Evolutionary conservation across 2,113 vertebrate species (phyloP).

Genomic region (Gymnarchus niloticus): DNA sequence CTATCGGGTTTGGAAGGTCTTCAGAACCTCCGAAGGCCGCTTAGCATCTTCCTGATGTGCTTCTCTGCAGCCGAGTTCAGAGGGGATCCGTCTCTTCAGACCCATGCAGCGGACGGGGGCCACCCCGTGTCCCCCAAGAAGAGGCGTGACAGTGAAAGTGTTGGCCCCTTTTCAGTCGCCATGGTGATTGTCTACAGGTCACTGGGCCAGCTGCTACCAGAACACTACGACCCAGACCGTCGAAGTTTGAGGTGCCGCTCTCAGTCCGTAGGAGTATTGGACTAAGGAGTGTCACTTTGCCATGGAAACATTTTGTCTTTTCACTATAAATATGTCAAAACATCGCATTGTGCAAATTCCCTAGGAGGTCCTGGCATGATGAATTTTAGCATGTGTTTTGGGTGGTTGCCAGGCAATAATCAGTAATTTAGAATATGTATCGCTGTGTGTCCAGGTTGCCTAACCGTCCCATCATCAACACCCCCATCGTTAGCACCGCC

Average conservation of each 20-base stretch:
- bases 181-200: conserved; percentile 74
- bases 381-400: neutral
- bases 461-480: conserved; percentile 76
- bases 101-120: conserved; percentile 18
- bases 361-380: too few relatives aligned
- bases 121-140: conserved; percentile 47
- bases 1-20: neutral
- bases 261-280: neutral
- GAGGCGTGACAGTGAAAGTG: conserved; percentile 58
- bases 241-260: conserved; percentile 70
- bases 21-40: neutral
- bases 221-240: conserved; percentile 74
- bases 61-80: conserved; percentile 49
- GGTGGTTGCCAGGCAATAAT: neutral
- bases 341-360: neutral
- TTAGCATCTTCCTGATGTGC: neutral
- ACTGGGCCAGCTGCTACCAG: conserved; percentile 75
- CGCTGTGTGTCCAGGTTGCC: conserved; percentile 60
- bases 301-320: neutral
- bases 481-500: conserved; percentile 69
- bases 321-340: neutral
- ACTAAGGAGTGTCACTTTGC: neutral
- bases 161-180: conserved; percentile 54
- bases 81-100: conserved; percentile 46
- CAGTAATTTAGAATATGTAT: neutral